A percentile compares a stretch with the other conserved stretches of the same genome.
Conservation (phyloP, 2,113 vertebrate species). For the Nothocercus nigrocapillus region DNA sequence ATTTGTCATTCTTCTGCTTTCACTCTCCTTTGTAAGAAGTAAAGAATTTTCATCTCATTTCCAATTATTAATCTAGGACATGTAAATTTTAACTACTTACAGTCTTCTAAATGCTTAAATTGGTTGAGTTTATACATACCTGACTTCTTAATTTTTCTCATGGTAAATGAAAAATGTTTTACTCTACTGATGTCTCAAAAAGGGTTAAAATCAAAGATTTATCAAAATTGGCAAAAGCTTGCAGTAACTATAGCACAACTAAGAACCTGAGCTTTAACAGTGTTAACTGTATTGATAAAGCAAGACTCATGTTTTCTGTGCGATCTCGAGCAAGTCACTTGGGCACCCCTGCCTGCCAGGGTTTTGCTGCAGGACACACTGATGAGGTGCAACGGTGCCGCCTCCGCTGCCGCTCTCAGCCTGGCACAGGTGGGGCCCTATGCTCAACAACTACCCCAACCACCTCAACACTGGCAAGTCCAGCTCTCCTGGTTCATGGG, state of each 20-base stretch:
- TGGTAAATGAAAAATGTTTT: neutral
- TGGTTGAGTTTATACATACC: neutral
- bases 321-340: neutral
- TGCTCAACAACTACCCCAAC: neutral
- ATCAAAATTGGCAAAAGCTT: neutral
- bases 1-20: conserved; percentile 53
- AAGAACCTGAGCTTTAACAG: neutral
- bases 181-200: neutral
- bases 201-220: neutral
- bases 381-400: neutral
- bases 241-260: neutral
- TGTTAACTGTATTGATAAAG: neutral
- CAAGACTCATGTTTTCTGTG: neutral
- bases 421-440: neutral
- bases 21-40: conserved; percentile 19
- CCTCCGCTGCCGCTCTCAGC: neutral
- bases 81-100: conserved; percentile 5
- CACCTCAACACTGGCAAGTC: neutral
- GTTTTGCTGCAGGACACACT: neutral
- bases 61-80: neutral
- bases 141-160: neutral
- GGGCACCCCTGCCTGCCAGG: neutral
- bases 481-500: neutral
- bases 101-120: neutral
- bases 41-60: conserved; percentile 21